Evolutionary conservation across 2,113 vertebrate species (phyloP).

Genomic region (Cheirogaleus medius): DNA sequence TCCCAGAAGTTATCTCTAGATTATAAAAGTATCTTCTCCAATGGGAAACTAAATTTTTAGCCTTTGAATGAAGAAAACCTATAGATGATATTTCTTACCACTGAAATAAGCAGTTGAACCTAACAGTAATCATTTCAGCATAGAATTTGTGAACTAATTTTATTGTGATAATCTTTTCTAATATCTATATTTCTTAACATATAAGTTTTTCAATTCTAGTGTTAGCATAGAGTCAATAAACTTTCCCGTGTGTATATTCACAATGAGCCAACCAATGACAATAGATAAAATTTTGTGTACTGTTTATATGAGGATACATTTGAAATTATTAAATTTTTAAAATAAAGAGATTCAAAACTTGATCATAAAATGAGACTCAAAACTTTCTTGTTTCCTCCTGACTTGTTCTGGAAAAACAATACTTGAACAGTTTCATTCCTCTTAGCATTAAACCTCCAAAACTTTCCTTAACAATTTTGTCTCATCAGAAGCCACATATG

Average conservation of each 20-base stretch:
- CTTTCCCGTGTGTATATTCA: not conserved
- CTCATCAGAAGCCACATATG: not conserved
- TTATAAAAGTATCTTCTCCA: not conserved
- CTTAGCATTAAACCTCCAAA: not conserved
- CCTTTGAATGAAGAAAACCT: not conserved
- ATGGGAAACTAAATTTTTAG: not conserved
- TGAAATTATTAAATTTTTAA: not conserved
- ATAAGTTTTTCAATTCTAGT: not conserved
- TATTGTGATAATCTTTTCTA: not conserved
- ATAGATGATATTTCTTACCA: not conserved
- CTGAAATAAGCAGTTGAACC: not conserved
- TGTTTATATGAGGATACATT: not conserved
- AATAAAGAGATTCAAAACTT: not conserved
- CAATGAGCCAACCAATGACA: not conserved
- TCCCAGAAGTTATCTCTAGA: not conserved
- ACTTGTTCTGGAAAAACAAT: not conserved
- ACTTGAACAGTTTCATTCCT: not conserved
- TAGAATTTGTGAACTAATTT: slow-evolving; percentile 2
- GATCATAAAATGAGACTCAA: not conserved
- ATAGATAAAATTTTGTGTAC: not conserved
- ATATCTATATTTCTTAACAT: not conserved
- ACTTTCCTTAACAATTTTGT: not conserved
- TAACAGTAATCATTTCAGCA: not conserved
- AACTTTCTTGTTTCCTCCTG: not conserved
- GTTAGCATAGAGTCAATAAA: not conserved